Percentiles rank a stretch among this genome's conserved stretches.
These are phyloP conservation scores for Sterrhoptilus dennistouni DNA, from an alignment of 2,113 vertebrate species.

Conservation along the genomic window DNA sequence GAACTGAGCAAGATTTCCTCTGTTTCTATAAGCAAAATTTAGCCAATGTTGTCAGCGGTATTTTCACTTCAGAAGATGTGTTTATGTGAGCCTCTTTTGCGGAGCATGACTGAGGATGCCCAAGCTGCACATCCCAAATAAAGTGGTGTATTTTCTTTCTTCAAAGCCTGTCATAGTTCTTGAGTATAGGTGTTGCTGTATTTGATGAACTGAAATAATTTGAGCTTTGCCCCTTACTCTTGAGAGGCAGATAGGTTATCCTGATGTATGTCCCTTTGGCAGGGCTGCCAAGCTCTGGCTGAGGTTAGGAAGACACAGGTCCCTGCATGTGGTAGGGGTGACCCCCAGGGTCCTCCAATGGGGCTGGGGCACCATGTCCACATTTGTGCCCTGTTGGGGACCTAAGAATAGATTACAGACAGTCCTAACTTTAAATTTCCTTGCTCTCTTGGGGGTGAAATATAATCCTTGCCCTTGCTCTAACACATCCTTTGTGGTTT, in stretches of 20 bases:
- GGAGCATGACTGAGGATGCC: background rate
- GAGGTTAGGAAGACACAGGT: background rate
- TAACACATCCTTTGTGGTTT: conserved; percentile 43
- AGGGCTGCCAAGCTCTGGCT: background rate
- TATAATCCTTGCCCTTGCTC: background rate
- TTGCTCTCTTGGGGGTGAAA: conserved; percentile 33
- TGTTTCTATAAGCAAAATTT: background rate
- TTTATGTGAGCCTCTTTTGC: background rate
- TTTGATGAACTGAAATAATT: background rate
- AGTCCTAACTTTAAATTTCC: conserved; percentile 15
- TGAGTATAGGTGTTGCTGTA: background rate
- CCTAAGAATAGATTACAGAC: background rate
- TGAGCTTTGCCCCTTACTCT: background rate
- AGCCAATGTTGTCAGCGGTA: background rate
- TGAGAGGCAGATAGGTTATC: background rate
- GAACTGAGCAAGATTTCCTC: background rate
- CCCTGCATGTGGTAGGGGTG: rapidly evolving
- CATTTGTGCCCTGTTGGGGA: rapidly evolving
- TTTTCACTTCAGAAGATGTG: background rate
- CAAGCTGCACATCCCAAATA: background rate
- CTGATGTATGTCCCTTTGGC: background rate
- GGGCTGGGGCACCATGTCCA: background rate
- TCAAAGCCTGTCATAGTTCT: background rate
- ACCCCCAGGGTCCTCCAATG: rapidly evolving
- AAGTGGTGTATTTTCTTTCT: background rate